Evolutionary conservation across 2,113 vertebrate genomes (phyloP).

Genomic region (Myxocyprinus asiaticus): DNA sequence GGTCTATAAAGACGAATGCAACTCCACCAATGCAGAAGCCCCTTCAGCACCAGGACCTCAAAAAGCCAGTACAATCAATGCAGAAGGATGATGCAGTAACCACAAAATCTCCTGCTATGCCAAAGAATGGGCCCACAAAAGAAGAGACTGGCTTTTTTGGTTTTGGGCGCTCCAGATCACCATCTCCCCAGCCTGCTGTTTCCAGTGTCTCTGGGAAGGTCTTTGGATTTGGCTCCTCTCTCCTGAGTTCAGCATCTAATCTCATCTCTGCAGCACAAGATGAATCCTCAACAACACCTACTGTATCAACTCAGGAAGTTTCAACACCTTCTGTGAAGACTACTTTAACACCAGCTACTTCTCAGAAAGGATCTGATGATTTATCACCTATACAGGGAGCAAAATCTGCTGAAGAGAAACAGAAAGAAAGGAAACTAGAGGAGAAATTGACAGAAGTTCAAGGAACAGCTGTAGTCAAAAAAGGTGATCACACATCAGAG

Average conservation of each 20-base stretch:
- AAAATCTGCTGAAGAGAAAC: constrained; percentile 4
- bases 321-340: constrained; percentile 60
- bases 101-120: constrained; percentile 40
- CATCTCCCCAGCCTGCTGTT: constrained; percentile 50
- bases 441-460: neutral
- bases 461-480: neutral
- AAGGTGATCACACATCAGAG: neutral
- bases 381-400: neutral
- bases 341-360: constrained; percentile 27
- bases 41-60: neutral
- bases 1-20: too few species aligned
- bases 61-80: neutral
- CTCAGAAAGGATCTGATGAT: constrained; percentile 56
- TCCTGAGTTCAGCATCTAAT: constrained; percentile 76
- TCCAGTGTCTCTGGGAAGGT: constrained; percentile 68
- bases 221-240: constrained; percentile 72
- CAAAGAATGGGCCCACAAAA: constrained; percentile 66
- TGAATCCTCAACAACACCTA: constrained; percentile 60
- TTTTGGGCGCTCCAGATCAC: constrained; percentile 64
- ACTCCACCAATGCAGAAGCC: too few species aligned
- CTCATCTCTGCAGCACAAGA: constrained; percentile 74
- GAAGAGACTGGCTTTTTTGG: constrained; percentile 76
- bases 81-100: neutral
- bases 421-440: neutral
- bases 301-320: constrained; percentile 67